A percentile compares a stretch with the other conserved stretches of the same genome.
These are phyloP conservation scores for Choristoneura fumiferana DNA, from an alignment of 1,140 invertebrate species.

Conservation along the genomic window DNA sequence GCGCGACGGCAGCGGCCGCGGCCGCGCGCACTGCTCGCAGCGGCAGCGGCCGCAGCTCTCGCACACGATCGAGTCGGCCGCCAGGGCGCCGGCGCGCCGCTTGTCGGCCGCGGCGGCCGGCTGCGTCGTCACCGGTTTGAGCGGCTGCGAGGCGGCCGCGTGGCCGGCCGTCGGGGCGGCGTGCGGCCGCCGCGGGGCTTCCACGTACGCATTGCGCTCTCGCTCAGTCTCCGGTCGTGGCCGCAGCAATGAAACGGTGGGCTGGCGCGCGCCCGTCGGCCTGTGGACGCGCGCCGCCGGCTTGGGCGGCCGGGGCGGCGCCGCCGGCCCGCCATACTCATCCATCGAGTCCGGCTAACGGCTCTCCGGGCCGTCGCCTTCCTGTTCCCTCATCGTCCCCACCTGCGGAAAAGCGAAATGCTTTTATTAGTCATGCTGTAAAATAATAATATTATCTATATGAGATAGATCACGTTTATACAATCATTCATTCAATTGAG, in stretches of 20 bases:
- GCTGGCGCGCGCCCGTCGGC: constrained; percentile 78
- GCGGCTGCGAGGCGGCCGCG: constrained; percentile 49
- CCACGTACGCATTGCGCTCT: constrained; percentile 91
- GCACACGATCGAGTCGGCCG: constrained; percentile 87
- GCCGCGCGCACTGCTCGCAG: constrained; percentile 92
- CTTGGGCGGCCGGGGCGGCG: constrained; percentile 81
- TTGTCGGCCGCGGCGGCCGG: constrained; percentile 64
- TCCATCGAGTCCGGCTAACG: constrained; percentile 76
- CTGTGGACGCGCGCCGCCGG: constrained; percentile 82
- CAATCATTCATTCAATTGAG: background rate
- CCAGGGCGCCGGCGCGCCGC: constrained; percentile 62
- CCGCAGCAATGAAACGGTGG: constrained; percentile 83
- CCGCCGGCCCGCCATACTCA: constrained; percentile 82
- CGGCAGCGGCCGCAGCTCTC: constrained; percentile 90
- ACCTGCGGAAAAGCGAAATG: constrained; percentile 59
- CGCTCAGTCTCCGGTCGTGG: constrained; percentile 88
- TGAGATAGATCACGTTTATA: no score
- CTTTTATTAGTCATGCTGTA: constrained; percentile 3
- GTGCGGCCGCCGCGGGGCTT: constrained; percentile 82
- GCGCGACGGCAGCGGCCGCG: constrained; percentile 88
- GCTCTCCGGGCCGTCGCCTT: constrained; percentile 79
- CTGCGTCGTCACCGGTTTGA: constrained; percentile 73
- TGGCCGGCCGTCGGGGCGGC: constrained; percentile 49
- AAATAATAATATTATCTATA: background rate
- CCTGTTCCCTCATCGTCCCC: constrained; percentile 81